These are phyloP conservation scores for Plagiodera versicolora DNA, from an alignment of 2,888 invertebrate species.

Conservation along the genomic window DNA sequence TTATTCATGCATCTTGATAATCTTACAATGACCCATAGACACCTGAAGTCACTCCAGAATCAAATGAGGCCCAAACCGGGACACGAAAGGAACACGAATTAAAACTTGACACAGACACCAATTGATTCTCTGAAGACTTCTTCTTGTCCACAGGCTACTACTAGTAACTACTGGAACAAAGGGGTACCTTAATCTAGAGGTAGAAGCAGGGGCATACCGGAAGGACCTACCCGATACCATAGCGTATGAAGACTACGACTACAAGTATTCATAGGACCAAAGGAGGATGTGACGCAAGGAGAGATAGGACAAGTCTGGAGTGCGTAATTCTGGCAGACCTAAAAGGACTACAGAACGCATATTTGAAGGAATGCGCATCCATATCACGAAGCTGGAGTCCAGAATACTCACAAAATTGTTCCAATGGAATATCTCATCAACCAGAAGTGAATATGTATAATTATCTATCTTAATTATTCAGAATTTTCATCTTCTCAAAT, in stretches of 20 bases:
- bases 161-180: not conserved
- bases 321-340: not conserved
- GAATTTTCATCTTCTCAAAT: too few species aligned
- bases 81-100: too few species aligned
- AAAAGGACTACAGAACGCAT: not conserved
- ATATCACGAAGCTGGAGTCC: not conserved
- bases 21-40: too few species aligned
- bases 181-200: constrained; percentile 12
- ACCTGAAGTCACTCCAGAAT: constrained; percentile 24
- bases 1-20: too few species aligned
- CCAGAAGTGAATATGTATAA: too few species aligned
- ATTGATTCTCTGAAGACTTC: not conserved
- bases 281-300: not conserved
- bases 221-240: constrained; percentile 21
- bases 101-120: too few species aligned
- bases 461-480: too few species aligned
- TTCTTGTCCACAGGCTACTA: too few species aligned
- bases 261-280: too few species aligned
- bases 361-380: not conserved
- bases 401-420: not conserved
- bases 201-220: constrained; percentile 25
- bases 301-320: not conserved
- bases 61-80: too few species aligned
- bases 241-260: constrained; percentile 23
- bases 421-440: too few species aligned